Evolutionary conservation across 1,140 invertebrate genomes (phyloP), one percentile per base, ranked within the genome.

Genomic region (Ectropis grisescens): DNA sequence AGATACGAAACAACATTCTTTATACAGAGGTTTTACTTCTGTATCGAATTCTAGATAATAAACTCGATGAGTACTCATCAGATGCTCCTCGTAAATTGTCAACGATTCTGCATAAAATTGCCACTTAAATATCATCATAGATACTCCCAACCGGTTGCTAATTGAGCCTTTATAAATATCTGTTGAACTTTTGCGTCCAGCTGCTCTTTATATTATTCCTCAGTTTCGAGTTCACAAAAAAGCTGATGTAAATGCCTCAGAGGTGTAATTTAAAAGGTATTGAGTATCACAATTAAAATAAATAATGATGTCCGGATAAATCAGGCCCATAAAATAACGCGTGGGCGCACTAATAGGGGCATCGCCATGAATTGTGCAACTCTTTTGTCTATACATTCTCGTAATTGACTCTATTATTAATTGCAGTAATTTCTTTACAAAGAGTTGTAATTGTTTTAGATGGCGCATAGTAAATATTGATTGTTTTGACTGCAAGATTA

Each of bases 161-260:
- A 68, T 64, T 66, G 54, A 61, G 59, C 47, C 30, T 19, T 66
- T 62, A 58, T 58, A 56, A 57, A 58, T 54, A 62, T 47, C 26
- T 19, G 3, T 33, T 48, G 29, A 40, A 51, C 31, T 45, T 42
- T 37, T 33, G 33, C 33, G 36, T 40, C 36, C 29, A 37, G 28
- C 29, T 23, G 23, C 2, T 10, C 19, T 25, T 12, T 37, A 35
- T 34, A 19, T 19, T 19, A 19, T 19, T 19, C 16, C 16, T 19
- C 16, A 8, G 3, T 19, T 19, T 19, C 16, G 8, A 4, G 16
- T 19, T 8, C 16, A 19, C 16, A 29, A 29, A 4, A 29, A 34
- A 14, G 10, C 26, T 11, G 12, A 35, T 23, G 19, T 26, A 32
- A 34, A 33, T 46, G 34, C 37, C 43, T 37, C 23, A 16, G 25